phyloP scores from a whole-genome alignment of 1,140 invertebrate genomes.

The Anthonomus grandis region DNA sequence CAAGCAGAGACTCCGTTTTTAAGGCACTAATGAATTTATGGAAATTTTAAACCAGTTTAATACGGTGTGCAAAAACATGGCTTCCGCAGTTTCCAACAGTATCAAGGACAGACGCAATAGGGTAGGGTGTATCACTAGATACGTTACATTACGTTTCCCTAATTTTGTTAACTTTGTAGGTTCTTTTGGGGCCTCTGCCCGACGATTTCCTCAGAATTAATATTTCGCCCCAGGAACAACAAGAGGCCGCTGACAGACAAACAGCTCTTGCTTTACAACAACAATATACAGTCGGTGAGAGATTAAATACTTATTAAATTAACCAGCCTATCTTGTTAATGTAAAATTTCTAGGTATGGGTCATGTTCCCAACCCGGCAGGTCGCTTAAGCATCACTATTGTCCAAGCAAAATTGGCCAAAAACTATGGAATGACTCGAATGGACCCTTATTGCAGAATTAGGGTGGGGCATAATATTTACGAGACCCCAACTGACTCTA shows the following conservation, averaged over 20 bases:
- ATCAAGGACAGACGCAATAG: constrained; percentile 41
- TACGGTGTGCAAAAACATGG: constrained; percentile 41
- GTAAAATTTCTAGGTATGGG: constrained; percentile 4
- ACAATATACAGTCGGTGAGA: constrained; percentile 55
- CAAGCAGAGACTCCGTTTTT: no score
- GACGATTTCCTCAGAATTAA: constrained; percentile 74
- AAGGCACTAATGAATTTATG: no score
- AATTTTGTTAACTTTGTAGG: constrained; percentile 50
- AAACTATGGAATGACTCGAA: constrained; percentile 94
- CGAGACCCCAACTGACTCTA: constrained; percentile 91
- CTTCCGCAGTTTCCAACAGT: constrained; percentile 44
- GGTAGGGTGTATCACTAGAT: constrained; percentile 28
- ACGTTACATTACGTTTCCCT: neutral
- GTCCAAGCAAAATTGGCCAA: constrained; percentile 88
- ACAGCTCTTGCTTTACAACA: constrained; percentile 79
- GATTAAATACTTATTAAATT: no score
- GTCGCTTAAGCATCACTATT: constrained; percentile 77
- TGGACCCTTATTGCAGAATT: constrained; percentile 95
- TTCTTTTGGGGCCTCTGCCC: constrained; percentile 76
- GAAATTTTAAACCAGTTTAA: no score
- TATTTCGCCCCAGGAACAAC: constrained; percentile 55
- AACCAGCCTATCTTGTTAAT: no score
- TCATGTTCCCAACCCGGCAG: constrained; percentile 56
- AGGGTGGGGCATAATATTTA: constrained; percentile 89
- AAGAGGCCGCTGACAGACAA: constrained; percentile 74